Conservation (phyloP, 2,113 vertebrate species). For the Clarias batrachus region DNA sequence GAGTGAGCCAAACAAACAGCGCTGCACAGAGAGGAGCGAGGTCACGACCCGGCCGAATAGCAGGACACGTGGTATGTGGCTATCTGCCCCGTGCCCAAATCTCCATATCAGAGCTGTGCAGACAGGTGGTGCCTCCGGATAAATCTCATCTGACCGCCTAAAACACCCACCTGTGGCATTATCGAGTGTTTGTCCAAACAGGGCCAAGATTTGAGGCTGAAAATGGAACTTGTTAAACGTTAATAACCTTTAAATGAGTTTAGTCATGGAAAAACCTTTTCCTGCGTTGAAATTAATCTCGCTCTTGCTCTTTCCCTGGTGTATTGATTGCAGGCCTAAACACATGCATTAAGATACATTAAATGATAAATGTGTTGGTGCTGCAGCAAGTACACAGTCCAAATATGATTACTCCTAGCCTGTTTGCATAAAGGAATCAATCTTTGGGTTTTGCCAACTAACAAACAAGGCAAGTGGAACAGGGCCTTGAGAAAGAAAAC, state of each 20-base stretch:
- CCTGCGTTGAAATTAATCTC: conserved; percentile 44
- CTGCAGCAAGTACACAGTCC: conserved; percentile 14
- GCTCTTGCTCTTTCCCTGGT: conserved; percentile 14
- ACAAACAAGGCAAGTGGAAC: neutral
- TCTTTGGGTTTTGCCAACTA: conserved; percentile 1
- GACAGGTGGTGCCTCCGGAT: conserved; percentile 39
- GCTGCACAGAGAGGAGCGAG: conserved; percentile 15
- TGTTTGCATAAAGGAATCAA: conserved; percentile 20
- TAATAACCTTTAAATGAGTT: conserved; percentile 61
- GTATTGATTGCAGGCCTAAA: conserved; percentile 16
- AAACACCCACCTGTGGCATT: conserved; percentile 43
- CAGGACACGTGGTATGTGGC: conserved; percentile 21
- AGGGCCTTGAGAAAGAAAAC: neutral
- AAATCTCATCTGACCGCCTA: conserved; percentile 48
- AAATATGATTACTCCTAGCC: conserved; percentile 20
- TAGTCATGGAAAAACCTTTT: conserved; percentile 53
- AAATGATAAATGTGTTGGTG: conserved; percentile 16
- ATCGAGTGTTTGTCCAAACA: conserved; percentile 43
- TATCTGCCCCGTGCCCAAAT: conserved; percentile 22
- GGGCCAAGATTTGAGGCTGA: conserved; percentile 16
- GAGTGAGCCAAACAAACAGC: conserved; percentile 56
- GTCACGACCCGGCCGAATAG: conserved; percentile 9
- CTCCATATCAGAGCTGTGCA: conserved; percentile 43
- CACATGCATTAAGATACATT: conserved; percentile 34
- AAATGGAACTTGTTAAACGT: conserved; percentile 62